phyloP scores from a whole-genome alignment of 2,113 vertebrate genomes.

The Dipodomys spectabilis region DNA sequence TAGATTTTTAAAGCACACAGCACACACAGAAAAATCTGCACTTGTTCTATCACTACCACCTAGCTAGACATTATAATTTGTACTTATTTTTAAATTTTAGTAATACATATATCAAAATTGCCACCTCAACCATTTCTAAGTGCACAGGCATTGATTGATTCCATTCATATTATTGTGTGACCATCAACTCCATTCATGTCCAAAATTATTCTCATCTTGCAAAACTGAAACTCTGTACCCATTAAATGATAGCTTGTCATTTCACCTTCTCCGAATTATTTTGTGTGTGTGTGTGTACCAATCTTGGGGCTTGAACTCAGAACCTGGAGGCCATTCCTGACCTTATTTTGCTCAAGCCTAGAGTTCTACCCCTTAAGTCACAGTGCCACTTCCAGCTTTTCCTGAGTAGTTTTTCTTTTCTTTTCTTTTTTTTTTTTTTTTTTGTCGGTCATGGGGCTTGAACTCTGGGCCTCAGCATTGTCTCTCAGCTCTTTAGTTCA shows the following conservation, averaged over 20 bases:
- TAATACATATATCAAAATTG: background rate
- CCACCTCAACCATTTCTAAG: background rate
- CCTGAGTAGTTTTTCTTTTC: no score
- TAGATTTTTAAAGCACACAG: background rate
- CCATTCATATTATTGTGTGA: accelerated
- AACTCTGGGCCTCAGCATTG: no score
- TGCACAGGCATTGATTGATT: background rate
- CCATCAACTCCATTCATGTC: background rate
- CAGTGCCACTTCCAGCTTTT: no score
- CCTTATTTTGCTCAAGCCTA: no score
- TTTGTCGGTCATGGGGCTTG: no score
- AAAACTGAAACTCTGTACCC: conserved; percentile 3
- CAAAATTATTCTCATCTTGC: background rate
- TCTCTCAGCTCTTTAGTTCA: no score
- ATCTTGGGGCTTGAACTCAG: no score
- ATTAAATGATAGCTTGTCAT: background rate
- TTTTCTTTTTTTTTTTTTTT: no score
- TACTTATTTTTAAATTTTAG: background rate
- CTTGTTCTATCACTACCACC: background rate
- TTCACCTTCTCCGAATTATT: background rate
- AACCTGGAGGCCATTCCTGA: no score
- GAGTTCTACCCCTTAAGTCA: no score
- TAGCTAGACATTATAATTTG: background rate
- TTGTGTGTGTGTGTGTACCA: no score
- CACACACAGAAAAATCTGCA: background rate